phyloP scores from a whole-genome alignment of 2,888 invertebrate genomes.

The Pedicia rivosa region DNA sequence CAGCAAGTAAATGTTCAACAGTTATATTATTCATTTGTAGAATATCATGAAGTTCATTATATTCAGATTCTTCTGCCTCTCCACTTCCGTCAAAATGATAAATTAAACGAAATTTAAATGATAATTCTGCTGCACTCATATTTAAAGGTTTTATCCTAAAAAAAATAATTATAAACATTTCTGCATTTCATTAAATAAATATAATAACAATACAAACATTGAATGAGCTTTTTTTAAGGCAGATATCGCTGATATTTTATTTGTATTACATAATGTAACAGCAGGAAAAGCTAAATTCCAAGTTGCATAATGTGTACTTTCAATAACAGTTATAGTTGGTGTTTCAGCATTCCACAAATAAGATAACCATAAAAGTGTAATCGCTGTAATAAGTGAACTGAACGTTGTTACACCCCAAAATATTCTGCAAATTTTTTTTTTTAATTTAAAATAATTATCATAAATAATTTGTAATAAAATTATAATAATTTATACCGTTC shows the following conservation, averaged over 20 bases:
- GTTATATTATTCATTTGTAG: constrained; percentile 17
- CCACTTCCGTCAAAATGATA: constrained; percentile 15
- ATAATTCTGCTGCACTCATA: constrained; percentile 17
- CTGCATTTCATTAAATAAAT: background rate
- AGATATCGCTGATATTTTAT: constrained; percentile 33
- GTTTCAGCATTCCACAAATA: constrained; percentile 43
- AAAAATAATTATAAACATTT: background rate
- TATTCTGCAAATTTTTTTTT: too few species aligned
- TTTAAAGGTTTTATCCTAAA: constrained; percentile 24
- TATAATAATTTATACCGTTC: too few species aligned
- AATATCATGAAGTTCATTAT: constrained; percentile 17
- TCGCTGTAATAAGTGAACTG: constrained; percentile 35
- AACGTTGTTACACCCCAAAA: constrained; percentile 41
- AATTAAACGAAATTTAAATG: constrained; percentile 15
- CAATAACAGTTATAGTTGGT: constrained; percentile 42
- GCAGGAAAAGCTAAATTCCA: constrained; percentile 43
- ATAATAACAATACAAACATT: constrained; percentile 27
- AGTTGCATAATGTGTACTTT: constrained; percentile 37
- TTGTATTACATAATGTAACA: constrained; percentile 38
- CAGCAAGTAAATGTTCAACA: too few species aligned
- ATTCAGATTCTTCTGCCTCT: constrained; percentile 10
- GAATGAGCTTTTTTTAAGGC: constrained; percentile 23
- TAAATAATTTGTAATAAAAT: too few species aligned
- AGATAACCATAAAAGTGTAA: constrained; percentile 39
- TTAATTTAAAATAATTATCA: background rate